phyloP scores from a whole-genome alignment of 2,888 invertebrate genomes.

The Plemyria rubiginata region DNA sequence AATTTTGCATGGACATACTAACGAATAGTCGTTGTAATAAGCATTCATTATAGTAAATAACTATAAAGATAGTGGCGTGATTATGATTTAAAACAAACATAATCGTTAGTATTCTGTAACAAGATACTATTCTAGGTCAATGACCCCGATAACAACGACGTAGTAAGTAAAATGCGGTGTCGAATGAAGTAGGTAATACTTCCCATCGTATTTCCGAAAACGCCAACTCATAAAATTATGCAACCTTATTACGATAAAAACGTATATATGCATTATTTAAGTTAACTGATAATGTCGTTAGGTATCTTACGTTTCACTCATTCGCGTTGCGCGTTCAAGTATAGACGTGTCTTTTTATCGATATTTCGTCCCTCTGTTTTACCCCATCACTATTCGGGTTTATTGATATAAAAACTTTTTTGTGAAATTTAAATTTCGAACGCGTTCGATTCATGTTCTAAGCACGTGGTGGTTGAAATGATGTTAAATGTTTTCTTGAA shows the following conservation, averaged over 20 bases:
- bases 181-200: conserved; percentile 19
- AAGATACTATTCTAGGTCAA: conserved; percentile 23
- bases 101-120: conserved; percentile 11
- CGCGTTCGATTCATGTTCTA: conserved; percentile 26
- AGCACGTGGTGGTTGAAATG: conserved; percentile 26
- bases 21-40: background rate
- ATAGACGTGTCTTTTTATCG: conserved; percentile 24
- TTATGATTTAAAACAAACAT: conserved; percentile 7
- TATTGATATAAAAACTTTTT: conserved; percentile 15
- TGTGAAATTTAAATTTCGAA: conserved; percentile 10
- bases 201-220: conserved; percentile 27
- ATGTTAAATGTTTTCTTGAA: conserved; percentile 32
- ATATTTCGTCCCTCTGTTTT: conserved; percentile 1
- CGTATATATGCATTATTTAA: conserved; percentile 16
- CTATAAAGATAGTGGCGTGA: background rate
- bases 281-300: conserved; percentile 22
- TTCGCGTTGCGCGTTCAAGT: conserved; percentile 23
- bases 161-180: conserved; percentile 18
- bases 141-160: conserved; percentile 20
- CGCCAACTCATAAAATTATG: conserved; percentile 16
- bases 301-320: conserved; percentile 18
- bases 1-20: background rate
- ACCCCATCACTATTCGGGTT: conserved; percentile 31
- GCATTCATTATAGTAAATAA: background rate
- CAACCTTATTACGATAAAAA: conserved; percentile 26